Evolutionary conservation across 2,797 vertebrate species (phyloP).

Genomic region (Fistularia tabacaria): DNA sequence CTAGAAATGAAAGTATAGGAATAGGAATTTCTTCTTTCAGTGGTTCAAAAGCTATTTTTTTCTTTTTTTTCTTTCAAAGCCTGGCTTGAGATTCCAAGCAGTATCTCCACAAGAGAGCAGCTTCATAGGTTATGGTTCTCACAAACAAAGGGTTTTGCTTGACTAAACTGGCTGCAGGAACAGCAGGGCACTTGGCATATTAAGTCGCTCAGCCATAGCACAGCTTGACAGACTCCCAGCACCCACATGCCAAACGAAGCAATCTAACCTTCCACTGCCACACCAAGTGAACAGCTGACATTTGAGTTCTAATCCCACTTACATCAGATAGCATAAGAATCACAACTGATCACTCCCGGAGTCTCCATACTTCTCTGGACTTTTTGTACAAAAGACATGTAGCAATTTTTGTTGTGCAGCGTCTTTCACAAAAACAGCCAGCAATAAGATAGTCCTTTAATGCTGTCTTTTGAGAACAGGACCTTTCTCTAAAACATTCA

Average conservation of each 20-base stretch:
- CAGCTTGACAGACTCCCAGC: constrained; percentile 47
- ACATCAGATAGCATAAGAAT: constrained; percentile 72
- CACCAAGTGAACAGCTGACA: constrained; percentile 63
- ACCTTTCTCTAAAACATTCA: constrained; percentile 23
- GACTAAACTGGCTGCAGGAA: constrained; percentile 53
- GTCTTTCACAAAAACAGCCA: neutral
- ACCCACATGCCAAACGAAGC: constrained; percentile 55
- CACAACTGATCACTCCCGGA: constrained; percentile 64
- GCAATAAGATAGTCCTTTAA: too few species aligned
- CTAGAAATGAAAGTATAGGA: neutral
- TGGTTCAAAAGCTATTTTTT: constrained; percentile 1
- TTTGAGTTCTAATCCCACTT: constrained; percentile 75
- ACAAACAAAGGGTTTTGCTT: constrained; percentile 52
- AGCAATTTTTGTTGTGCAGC: constrained; percentile 4
- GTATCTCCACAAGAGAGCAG: constrained; percentile 3
- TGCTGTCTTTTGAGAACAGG: too few species aligned
- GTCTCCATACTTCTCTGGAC: constrained; percentile 21
- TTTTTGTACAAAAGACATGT: constrained; percentile 23
- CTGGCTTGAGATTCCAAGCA: constrained; percentile 3
- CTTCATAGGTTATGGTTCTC: constrained; percentile 24
- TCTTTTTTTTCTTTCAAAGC: neutral
- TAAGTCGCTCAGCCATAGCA: constrained; percentile 50
- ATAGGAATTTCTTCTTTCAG: neutral
- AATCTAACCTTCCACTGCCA: constrained; percentile 65
- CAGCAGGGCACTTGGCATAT: constrained; percentile 63